These are phyloP conservation scores for Plagodis dolabraria DNA, from an alignment of 2,888 invertebrate genomes.

Conservation along the genomic window DNA sequence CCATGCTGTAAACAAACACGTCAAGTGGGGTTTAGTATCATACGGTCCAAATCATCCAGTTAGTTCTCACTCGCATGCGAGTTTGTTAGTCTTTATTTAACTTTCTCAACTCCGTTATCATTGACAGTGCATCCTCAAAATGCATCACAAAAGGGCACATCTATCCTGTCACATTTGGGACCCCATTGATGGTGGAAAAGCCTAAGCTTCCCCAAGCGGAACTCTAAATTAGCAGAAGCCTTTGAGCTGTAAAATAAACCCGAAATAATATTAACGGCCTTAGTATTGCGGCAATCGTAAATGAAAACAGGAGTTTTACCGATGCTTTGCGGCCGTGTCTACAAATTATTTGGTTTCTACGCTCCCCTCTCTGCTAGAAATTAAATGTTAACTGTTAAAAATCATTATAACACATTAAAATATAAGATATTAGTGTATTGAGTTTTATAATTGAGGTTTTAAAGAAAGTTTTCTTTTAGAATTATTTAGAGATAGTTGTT, in stretches of 20 bases:
- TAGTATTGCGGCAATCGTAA: constrained; percentile 48
- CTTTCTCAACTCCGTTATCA: constrained; percentile 3
- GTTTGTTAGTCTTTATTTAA: constrained; percentile 48
- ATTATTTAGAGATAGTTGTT: constrained; percentile 42
- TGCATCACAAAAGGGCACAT: constrained; percentile 50
- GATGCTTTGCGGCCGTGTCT: constrained; percentile 66
- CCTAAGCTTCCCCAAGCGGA: constrained; percentile 59
- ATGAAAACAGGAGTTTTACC: constrained; percentile 71
- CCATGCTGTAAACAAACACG: constrained; percentile 40
- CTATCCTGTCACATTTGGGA: constrained; percentile 64
- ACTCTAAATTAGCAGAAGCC: constrained; percentile 70
- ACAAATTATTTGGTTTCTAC: constrained; percentile 72
- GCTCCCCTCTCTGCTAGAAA: constrained; percentile 84
- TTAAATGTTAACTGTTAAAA: constrained; percentile 75
- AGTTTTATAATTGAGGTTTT: constrained; percentile 32
- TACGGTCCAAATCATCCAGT: constrained; percentile 50
- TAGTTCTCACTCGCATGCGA: constrained; percentile 72
- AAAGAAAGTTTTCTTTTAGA: constrained; percentile 41
- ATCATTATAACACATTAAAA: constrained; percentile 50
- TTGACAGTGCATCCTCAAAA: constrained; percentile 24
- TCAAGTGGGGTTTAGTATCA: constrained; percentile 12
- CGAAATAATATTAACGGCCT: constrained; percentile 51
- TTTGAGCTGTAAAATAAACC: constrained; percentile 61
- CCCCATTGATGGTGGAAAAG: constrained; percentile 43
- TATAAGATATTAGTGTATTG: constrained; percentile 50